Evolutionary conservation across 2,113 vertebrate genomes (phyloP).

Genomic region (Cairina moschata): DNA sequence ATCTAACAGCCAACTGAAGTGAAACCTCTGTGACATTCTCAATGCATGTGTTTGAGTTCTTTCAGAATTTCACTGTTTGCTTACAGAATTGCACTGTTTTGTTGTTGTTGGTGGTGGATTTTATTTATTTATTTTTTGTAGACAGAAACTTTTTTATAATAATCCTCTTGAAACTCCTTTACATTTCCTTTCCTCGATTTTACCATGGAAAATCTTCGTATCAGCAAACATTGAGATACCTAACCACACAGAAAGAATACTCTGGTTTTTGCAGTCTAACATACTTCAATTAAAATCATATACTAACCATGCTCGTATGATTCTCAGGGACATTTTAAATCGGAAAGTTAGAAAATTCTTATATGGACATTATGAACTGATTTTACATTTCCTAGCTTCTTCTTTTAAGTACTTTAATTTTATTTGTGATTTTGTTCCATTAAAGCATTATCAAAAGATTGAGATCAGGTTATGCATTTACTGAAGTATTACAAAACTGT

Average conservation of each 20-base stretch:
- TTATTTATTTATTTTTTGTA: too few species aligned
- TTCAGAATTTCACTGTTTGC: neutral
- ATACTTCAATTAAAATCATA: conserved; percentile 39
- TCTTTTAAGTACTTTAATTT: conserved; percentile 50
- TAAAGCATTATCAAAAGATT: conserved; percentile 20
- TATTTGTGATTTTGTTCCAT: conserved; percentile 42
- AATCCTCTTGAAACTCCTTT: neutral
- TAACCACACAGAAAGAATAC: neutral
- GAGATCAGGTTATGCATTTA: conserved; percentile 28
- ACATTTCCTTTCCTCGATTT: neutral
- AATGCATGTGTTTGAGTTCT: neutral
- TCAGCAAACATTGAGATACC: neutral
- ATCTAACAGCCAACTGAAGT: neutral
- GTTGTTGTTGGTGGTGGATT: too few species aligned
- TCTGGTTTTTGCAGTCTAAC: neutral
- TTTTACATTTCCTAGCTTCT: conserved; percentile 41
- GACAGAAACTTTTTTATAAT: neutral
- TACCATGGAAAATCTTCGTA: neutral
- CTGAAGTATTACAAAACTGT: conserved; percentile 8
- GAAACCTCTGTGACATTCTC: neutral
- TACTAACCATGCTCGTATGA: neutral
- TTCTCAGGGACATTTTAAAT: neutral
- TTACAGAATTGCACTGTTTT: too few species aligned
- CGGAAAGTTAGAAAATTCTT: neutral
- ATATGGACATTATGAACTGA: neutral